Conservation (phyloP, 2,797 vertebrate genomes). For the Gymnocypris eckloni region DNA sequence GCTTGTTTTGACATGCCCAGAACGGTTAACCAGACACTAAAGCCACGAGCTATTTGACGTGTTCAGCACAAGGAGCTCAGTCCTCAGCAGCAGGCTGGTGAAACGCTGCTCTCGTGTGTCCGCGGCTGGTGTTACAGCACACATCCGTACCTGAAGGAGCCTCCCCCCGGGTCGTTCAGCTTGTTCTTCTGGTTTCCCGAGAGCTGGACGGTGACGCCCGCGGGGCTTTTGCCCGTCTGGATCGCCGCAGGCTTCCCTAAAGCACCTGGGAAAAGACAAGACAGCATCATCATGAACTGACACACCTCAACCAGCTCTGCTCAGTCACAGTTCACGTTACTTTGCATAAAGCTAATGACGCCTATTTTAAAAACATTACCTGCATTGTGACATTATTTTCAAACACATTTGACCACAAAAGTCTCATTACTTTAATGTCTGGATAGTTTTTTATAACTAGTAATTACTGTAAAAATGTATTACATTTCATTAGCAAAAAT, state of each 20-base stretch:
- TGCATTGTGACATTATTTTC: background rate
- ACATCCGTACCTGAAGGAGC: slow-evolving; percentile 82
- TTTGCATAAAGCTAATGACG: background rate
- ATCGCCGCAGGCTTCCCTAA: slow-evolving; percentile 81
- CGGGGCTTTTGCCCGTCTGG: slow-evolving; percentile 81
- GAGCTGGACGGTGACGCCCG: slow-evolving; percentile 82
- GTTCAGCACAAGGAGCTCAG: slow-evolving; percentile 56
- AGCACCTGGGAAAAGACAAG: slow-evolving; percentile 77
- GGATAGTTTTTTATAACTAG: background rate
- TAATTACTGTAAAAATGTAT: background rate
- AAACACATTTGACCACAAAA: background rate
- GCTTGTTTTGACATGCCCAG: slow-evolving; percentile 4
- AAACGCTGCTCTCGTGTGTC: slow-evolving; percentile 92
- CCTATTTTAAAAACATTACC: background rate
- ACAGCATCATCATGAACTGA: slow-evolving; percentile 78
- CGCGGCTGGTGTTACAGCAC: slow-evolving; percentile 44
- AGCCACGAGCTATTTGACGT: background rate
- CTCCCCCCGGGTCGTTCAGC: slow-evolving; percentile 86
- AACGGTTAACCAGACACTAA: background rate
- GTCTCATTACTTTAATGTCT: background rate
- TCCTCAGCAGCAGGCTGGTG: slow-evolving; percentile 73
- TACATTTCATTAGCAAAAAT: background rate
- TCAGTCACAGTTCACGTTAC: background rate
- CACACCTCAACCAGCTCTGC: slow-evolving; percentile 76
- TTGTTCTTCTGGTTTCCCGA: slow-evolving; percentile 90